These are phyloP conservation scores for Heteractis magnifica DNA, from an alignment of 92 coral and sea anemone genomes.

Conservation along the genomic window DNA sequence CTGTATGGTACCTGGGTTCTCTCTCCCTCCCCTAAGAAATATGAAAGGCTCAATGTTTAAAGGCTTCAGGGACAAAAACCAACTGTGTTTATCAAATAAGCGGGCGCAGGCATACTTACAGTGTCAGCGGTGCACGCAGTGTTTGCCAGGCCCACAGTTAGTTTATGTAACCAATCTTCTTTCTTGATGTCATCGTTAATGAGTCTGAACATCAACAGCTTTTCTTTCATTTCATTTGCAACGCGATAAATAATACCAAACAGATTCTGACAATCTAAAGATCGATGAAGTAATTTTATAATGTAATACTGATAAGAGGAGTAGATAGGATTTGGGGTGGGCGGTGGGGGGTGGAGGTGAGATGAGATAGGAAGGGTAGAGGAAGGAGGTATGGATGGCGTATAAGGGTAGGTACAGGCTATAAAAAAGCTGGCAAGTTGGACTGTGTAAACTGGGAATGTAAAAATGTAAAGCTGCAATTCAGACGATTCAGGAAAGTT, in stretches of 20 bases:
- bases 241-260: slow-evolving; percentile 94
- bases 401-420: too few relatives aligned
- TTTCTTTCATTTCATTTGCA: slow-evolving; percentile 90
- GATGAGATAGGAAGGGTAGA: too few relatives aligned
- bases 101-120: slow-evolving; percentile 47
- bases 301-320: background rate
- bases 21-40: too few relatives aligned
- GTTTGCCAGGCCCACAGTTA: slow-evolving; percentile 79
- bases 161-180: slow-evolving; percentile 86
- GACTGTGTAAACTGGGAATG: too few relatives aligned
- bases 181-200: slow-evolving; percentile 82
- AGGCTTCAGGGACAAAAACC: background rate
- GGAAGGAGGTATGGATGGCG: too few relatives aligned
- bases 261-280: slow-evolving; percentile 87
- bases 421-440: too few relatives aligned
- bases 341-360: too few relatives aligned
- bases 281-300: background rate
- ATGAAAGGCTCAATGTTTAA: background rate
- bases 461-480: too few relatives aligned
- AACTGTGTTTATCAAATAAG: background rate
- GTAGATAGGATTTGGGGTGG: too few relatives aligned
- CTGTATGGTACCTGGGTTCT: too few relatives aligned
- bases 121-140: slow-evolving; percentile 86
- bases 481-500: too few relatives aligned
- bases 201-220: slow-evolving; percentile 87